Evolutionary conservation across 2,888 invertebrate genomes (phyloP), one percentile per base, ranked within the genome.

Genomic region (Melipona bicolor): DNA sequence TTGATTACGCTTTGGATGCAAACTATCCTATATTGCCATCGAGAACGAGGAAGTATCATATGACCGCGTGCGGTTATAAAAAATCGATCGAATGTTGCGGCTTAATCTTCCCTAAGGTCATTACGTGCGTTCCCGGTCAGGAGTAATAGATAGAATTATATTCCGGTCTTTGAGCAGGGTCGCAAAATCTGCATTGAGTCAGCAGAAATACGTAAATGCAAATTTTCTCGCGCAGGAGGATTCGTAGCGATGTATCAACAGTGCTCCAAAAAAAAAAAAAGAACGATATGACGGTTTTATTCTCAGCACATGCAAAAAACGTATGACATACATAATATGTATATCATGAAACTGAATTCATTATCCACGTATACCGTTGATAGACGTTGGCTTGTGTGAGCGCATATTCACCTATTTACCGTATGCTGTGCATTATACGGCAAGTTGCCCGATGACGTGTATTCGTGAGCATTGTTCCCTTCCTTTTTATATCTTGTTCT

Each of bases 61-160:
- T 74, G 65, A 72, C 49, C 64, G 64, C 52, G 24, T 59, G 76
- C 65, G 75, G 50, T 54, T 68, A 71, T 32, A 68, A 83, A 80
- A 68, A 75, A 88, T 88, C 88, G 88, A 88, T 88, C 75, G 71
- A 50, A 80, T 32, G 74, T 74, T 77, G 74, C 52, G 59, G 77
- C 79, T 84, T 88, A 86, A 77, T 86, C 88, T 80, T 43, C 62
- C 68, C n/a, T 88, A 86, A 88, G 88, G 82, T 79, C 88, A 77
- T 88, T 84, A 79, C 79, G 72, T 81, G 52, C 36, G 72, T 86
- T 68, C 43, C 56, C 71, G 54, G 68, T 67, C 80, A 54, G 56
- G n/a, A 54, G 68, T 62, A 67, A 15, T 62, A 70, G 50, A 9
- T 64, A n/a, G 59, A 62, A 61, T 61, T 43, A n/a, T 15, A 43